A percentile compares a stretch with the other conserved stretches of the same genome.
Conservation (phyloP, 2,888 invertebrate species). For the Busseola fusca region DNA sequence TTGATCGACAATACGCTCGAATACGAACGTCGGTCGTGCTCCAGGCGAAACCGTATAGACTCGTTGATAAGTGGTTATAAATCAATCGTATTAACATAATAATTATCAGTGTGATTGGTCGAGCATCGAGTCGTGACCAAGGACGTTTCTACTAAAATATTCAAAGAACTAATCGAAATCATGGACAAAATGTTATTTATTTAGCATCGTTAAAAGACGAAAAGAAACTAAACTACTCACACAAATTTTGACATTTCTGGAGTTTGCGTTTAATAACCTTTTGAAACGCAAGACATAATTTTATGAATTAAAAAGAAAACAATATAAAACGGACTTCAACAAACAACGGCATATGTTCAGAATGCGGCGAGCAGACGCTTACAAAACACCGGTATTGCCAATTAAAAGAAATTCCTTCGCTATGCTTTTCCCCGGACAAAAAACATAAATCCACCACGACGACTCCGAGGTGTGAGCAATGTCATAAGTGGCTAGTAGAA, state of each 20-base stretch:
- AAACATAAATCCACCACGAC: conserved; percentile 76
- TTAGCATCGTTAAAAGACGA: neutral
- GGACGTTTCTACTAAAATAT: conserved; percentile 57
- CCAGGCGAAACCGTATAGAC: conserved; percentile 70
- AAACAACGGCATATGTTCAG: conserved; percentile 64
- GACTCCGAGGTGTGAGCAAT: conserved; percentile 83
- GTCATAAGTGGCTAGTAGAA: conserved; percentile 79
- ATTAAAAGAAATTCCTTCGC: conserved; percentile 82
- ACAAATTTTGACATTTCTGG: neutral
- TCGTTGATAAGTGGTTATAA: conserved; percentile 75
- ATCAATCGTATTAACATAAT: conserved; percentile 71
- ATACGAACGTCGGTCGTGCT: conserved; percentile 68
- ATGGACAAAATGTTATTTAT: neutral
- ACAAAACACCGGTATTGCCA: conserved; percentile 75
- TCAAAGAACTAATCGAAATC: conserved; percentile 46
- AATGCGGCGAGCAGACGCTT: conserved; percentile 70
- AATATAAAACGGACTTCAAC: conserved; percentile 49
- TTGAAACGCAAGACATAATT: conserved; percentile 15
- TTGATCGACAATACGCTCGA: conserved; percentile 75
- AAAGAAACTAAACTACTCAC: neutral
- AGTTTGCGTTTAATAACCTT: neutral
- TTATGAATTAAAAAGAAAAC: conserved; percentile 52
- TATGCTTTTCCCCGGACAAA: conserved; percentile 77
- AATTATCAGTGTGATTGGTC: conserved; percentile 66
- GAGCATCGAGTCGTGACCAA: conserved; percentile 58